Percentiles rank a stretch among this genome's conserved stretches.
These are phyloP conservation scores for Rhea pennata DNA, from an alignment of 2,113 vertebrate genomes.

Conservation along the genomic window DNA sequence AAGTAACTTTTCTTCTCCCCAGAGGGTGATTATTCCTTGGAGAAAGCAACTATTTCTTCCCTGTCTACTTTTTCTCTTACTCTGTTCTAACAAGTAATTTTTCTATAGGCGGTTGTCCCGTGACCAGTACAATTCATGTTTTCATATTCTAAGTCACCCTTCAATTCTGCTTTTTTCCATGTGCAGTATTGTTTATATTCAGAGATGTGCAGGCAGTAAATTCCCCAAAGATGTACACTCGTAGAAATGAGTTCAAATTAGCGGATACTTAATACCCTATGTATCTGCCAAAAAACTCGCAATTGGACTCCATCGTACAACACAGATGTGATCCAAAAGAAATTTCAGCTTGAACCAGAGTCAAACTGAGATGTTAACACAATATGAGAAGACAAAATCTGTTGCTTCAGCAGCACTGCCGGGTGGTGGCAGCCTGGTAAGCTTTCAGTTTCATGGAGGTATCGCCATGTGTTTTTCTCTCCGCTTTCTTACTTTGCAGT, in stretches of 20 bases:
- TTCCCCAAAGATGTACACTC: neutral
- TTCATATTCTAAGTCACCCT: neutral
- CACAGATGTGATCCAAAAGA: conserved; percentile 21
- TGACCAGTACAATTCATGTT: neutral
- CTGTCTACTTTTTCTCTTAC: neutral
- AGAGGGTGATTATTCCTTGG: neutral
- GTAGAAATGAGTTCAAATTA: conserved; percentile 30
- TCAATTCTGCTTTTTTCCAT: neutral
- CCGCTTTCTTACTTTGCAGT: neutral
- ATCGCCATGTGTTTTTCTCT: neutral
- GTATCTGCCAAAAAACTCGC: conserved; percentile 28
- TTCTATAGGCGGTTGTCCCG: neutral
- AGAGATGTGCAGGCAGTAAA: conserved; percentile 16
- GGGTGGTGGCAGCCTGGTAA: conserved; percentile 1
- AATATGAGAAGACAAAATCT: neutral
- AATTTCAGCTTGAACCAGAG: neutral
- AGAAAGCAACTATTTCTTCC: neutral
- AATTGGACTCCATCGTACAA: neutral
- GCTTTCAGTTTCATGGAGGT: neutral
- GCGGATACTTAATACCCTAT: conserved; percentile 1
- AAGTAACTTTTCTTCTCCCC: neutral
- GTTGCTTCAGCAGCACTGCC: conserved; percentile 12
- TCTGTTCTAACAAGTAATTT: neutral
- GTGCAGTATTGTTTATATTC: neutral
- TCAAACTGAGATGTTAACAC: conserved; percentile 10